Conservation (phyloP, 2,888 invertebrate species). For the Acleris sparsana region DNA sequence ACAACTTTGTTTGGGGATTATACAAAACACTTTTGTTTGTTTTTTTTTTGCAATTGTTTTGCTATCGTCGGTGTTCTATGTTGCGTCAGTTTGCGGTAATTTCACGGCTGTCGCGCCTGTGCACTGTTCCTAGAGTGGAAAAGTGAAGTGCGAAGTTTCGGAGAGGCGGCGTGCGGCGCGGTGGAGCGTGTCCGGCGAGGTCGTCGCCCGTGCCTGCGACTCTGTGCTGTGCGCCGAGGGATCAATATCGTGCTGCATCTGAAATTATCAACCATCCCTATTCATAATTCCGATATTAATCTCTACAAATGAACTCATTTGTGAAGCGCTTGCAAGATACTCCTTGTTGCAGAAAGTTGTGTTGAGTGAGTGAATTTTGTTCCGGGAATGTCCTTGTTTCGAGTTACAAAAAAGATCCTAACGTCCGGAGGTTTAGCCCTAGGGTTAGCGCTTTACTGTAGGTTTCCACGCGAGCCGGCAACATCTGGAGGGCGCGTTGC, state of each 20-base stretch:
- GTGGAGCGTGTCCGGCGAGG: slow-evolving; percentile 61
- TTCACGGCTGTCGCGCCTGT: slow-evolving; percentile 74
- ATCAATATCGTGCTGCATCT: slow-evolving; percentile 31
- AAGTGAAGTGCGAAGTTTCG: slow-evolving; percentile 82
- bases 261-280: slow-evolving; percentile 9
- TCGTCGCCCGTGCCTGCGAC: slow-evolving; percentile 44
- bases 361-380: too few species aligned
- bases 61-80: slow-evolving; percentile 30
- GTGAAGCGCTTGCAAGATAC: too few species aligned
- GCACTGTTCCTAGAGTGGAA: slow-evolving; percentile 73
- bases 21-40: slow-evolving; percentile 20
- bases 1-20: slow-evolving; percentile 7
- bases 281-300: slow-evolving; percentile 13
- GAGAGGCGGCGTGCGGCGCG: slow-evolving; percentile 66
- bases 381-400: too few species aligned
- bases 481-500: slow-evolving; percentile 73
- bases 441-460: slow-evolving; percentile 47
- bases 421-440: background rate
- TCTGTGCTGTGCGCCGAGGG: slow-evolving; percentile 27
- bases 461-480: slow-evolving; percentile 56
- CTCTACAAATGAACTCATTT: background rate
- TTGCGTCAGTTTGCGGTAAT: slow-evolving; percentile 78
- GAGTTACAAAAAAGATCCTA: too few species aligned
- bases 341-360: too few species aligned
- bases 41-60: slow-evolving; percentile 35